Base-by-base conservation (phyloP, 2,888 invertebrate species). In the Agrilus mali region DNA sequence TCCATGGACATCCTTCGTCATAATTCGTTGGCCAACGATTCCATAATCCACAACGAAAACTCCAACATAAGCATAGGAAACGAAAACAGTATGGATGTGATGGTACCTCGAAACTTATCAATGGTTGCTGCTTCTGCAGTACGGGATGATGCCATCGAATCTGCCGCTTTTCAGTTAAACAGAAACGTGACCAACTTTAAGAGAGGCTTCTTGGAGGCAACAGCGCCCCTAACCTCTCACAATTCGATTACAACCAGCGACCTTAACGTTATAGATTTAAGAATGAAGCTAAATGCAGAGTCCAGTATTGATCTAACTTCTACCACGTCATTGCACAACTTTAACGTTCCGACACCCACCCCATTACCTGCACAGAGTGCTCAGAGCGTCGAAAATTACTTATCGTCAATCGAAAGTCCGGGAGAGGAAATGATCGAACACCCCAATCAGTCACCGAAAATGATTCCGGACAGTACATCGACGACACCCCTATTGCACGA, bases 261-360 rank as follows among this genome's bases (percentile, higher is more conserved):
- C 27, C 63, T 73, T 38, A 69, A 67, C 50, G 79, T 75, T n/a
- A 79, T 82, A 45, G 82, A 82, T 65, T 70, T 82, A 36, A 67
- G 80, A 16, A 80, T 80, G 69, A 84, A 86, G 36, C 75, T 78
- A 60, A 55, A 69, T 44, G 70, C 73, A 53, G 69, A 55, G 57
- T 74, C 67, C 51, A 69, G 55, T 22, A 66, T 63, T 53, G 71
- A 58, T 69, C 65, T 55, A 56, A 69, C 56, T 55, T 74, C 69
- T 39, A 65, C 68, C 15, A 73, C 70, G 1, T 64, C 71, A 4
- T 60, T 71, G 32, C 68, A 67, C 34, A 67, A 65, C 42, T 74
- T 74, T 51, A 68, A 72, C 1, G 64, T 66, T 10, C 53, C 67
- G 59, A 46, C 65, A 55, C 56, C 58, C 57, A 55, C 68, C 48